Evolutionary conservation across 2,797 vertebrate species (phyloP), one percentile per base, ranked within the genome.

Genomic region (Microctenopoma stevenorrisi): DNA sequence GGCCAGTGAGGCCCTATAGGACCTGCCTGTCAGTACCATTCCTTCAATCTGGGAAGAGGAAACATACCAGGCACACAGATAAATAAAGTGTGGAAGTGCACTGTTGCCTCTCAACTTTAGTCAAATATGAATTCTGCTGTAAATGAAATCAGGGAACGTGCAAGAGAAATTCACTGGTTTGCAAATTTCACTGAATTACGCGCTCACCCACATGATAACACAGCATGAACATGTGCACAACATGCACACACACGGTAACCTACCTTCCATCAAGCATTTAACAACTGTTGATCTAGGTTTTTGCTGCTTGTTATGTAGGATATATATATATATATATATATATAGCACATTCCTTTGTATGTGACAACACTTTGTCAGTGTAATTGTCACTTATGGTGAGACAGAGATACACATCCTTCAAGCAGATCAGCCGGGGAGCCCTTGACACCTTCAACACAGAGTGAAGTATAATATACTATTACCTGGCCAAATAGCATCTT

Each of bases 21-120:
- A 62, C 44, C 80, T 47, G 68, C 68, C 81, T 74, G 61, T 82
- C 84, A 78, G 68, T 30, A 72, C 81, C 37, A 68, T 57, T 56
- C 43, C 56, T n/a, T 62, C 57, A 62, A 64, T 40, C 51, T 67
- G 74, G 76, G 50, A 58, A 61, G 70, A 58, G 76, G 72, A 82
- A 82, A 76, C 55, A 57, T 22, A 68, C 55, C 44, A 38, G 58
- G 47, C 68, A 47, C 78, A 72, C 18, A 3, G 67, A 68, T 59
- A 59, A 68, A 79, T 72, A 64, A 63, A 64, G 64, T 60, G 57
- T 60, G 47, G 54, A 79, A 61, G 50, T 46, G 53, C 63, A 60
- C 30, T 43, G 59, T 46, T 67, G 54, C 67, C 62, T 69, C 44
- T 35, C 47, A 43, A 62, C 58, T 69, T 68, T 49, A 30, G 37